Percentiles rank a stretch among this genome's conserved stretches.
Evolutionary conservation across 1,140 invertebrate genomes (phyloP).

Genomic region (Atopsyche davidsoni): DNA sequence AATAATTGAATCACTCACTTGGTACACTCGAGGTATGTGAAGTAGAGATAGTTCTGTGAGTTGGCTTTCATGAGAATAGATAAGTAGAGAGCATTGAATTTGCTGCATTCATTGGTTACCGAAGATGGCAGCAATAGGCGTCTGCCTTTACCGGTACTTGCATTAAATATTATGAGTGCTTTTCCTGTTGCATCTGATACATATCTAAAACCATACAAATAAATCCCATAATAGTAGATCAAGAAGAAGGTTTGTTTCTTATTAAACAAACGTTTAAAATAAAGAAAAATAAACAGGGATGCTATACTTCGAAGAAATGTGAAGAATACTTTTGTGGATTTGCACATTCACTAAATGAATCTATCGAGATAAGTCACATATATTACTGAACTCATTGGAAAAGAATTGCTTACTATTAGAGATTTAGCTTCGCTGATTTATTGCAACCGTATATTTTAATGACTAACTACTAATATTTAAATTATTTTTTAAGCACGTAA

Average conservation of each 20-base stretch:
- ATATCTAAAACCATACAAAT: constrained; percentile 10
- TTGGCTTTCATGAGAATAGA: constrained; percentile 10
- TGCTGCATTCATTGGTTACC: constrained; percentile 1
- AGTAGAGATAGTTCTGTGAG: constrained; percentile 15
- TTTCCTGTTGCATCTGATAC: constrained; percentile 13
- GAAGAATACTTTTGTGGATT: neutral
- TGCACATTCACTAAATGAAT: neutral
- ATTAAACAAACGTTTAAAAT: neutral
- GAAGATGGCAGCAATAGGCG: constrained; percentile 10
- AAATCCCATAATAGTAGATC: neutral
- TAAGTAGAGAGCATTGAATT: constrained; percentile 10
- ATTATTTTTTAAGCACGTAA: too few species aligned
- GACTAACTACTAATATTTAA: too few species aligned
- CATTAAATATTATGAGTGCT: constrained; percentile 13
- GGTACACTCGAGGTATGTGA: constrained; percentile 17
- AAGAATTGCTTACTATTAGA: neutral
- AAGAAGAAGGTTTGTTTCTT: neutral
- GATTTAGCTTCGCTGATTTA: neutral
- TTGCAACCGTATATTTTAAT: too few species aligned
- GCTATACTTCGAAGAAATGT: neutral
- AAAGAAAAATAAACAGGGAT: neutral
- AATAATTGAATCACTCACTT: constrained; percentile 4
- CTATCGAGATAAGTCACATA: neutral
- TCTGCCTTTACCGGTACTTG: constrained; percentile 7
- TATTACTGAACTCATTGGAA: neutral